Evolutionary conservation across 1,140 invertebrate species (phyloP).

Genomic region (Pseudomyrmex flavicornis): DNA sequence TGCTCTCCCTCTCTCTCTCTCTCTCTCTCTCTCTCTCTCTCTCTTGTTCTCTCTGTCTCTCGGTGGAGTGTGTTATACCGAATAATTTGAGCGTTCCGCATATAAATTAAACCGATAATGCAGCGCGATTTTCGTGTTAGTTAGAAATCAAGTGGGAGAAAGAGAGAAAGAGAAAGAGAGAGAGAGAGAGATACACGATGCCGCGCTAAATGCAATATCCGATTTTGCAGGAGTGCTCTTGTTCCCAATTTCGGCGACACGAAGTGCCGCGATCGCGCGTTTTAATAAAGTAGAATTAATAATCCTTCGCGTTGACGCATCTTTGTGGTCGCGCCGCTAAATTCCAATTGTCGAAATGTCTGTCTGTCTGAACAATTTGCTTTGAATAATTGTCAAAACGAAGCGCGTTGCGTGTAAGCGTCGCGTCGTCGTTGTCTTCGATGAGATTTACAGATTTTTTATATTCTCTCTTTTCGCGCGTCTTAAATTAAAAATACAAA

Average conservation of each 20-base stretch:
- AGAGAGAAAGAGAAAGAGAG: background rate
- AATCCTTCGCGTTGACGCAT: slow-evolving; percentile 15
- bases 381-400: no score
- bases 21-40: background rate
- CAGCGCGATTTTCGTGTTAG: slow-evolving; percentile 41
- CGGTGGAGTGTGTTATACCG: slow-evolving; percentile 44
- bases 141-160: slow-evolving; percentile 19
- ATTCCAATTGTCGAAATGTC: background rate
- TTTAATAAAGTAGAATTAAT: slow-evolving; percentile 41
- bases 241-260: slow-evolving; percentile 6
- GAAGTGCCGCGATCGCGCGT: slow-evolving; percentile 10
- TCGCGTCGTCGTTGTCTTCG: no score
- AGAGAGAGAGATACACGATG: slow-evolving; percentile 33
- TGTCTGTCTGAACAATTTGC: no score
- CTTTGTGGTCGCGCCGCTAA: background rate
- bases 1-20: slow-evolving; percentile 3
- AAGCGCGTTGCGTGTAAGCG: no score
- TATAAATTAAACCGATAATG: slow-evolving; percentile 61
- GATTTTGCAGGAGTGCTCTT: slow-evolving; percentile 19
- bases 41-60: background rate
- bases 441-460: no score
- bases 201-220: slow-evolving; percentile 34
- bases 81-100: slow-evolving; percentile 58
- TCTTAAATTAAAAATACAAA: background rate
- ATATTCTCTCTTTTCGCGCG: no score